These are phyloP conservation scores for Phrynocephalus versicolor DNA, from an alignment of 2,113 vertebrate genomes.

Conservation along the genomic window DNA sequence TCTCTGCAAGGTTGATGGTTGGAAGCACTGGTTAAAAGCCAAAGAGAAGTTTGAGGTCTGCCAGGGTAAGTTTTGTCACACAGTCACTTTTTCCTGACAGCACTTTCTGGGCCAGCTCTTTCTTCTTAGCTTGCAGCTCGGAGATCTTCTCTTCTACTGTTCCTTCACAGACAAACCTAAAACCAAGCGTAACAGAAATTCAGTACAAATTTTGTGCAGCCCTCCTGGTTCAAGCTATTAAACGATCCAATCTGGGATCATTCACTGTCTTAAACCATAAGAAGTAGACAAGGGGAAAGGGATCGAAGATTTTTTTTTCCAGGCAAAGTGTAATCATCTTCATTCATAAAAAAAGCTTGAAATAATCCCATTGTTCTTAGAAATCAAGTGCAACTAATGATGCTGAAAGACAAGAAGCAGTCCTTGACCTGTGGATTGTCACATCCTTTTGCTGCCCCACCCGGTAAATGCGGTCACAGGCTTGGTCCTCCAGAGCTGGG, in stretches of 20 bases:
- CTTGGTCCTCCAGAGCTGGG: conserved; percentile 94
- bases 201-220: not conserved
- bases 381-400: not conserved
- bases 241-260: not conserved
- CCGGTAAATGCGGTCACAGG: conserved; percentile 94
- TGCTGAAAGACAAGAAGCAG: not conserved
- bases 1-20: not conserved
- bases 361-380: not conserved
- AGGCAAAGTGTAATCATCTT: too few species aligned
- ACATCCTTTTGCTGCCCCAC: conserved; percentile 91
- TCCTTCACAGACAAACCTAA: conserved; percentile 90
- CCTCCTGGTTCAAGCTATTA: not conserved
- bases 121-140: conserved; percentile 89
- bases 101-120: conserved; percentile 90
- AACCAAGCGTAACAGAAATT: not conserved
- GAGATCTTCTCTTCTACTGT: conserved; percentile 96
- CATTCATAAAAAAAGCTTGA: not conserved
- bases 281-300: not conserved
- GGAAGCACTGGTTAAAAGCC: conserved; percentile 66
- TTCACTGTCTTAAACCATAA: not conserved
- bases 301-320: not conserved
- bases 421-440: conserved; percentile 87
- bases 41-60: conserved; percentile 91
- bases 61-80: conserved; percentile 87
- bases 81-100: conserved; percentile 84